Percentiles rank a stretch among this genome's conserved stretches.
These are phyloP conservation scores for Ictalurus furcatus DNA, from an alignment of 2,113 vertebrate genomes.

Conservation along the genomic window DNA sequence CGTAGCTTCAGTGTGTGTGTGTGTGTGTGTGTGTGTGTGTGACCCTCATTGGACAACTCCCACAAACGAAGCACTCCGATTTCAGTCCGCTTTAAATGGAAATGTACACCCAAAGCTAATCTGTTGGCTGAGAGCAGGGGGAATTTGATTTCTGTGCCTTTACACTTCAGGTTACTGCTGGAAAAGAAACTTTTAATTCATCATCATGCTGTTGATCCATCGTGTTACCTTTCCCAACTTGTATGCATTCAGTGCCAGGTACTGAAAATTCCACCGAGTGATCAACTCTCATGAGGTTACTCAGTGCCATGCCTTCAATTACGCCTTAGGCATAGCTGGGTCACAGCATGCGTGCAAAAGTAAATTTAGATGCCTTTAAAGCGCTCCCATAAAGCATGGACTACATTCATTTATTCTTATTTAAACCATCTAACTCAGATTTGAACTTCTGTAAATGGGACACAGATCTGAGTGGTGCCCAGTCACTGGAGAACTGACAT, in stretches of 20 bases:
- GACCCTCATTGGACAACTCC: not conserved
- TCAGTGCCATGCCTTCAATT: slow-evolving; percentile 53
- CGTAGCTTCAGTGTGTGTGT: not conserved
- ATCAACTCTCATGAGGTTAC: slow-evolving; percentile 57
- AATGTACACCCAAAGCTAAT: not conserved
- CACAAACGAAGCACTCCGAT: slow-evolving; percentile 10
- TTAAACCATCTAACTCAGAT: slow-evolving; percentile 71
- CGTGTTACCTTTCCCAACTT: slow-evolving; percentile 49
- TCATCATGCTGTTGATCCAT: slow-evolving; percentile 38
- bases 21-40: not conserved
- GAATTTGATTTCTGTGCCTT: slow-evolving; percentile 8
- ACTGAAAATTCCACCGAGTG: slow-evolving; percentile 56
- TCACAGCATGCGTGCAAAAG: slow-evolving; percentile 69
- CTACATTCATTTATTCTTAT: slow-evolving; percentile 75
- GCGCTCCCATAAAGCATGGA: slow-evolving; percentile 76
- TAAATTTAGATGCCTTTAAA: slow-evolving; percentile 80
- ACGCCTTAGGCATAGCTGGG: slow-evolving; percentile 60
- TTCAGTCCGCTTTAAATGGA: slow-evolving; percentile 1
- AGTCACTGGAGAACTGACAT: slow-evolving; percentile 74
- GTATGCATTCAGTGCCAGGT: slow-evolving; percentile 57
- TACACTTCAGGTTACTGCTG: not conserved
- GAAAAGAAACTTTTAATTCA: not conserved
- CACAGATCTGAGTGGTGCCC: slow-evolving; percentile 75
- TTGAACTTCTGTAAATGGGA: slow-evolving; percentile 79
- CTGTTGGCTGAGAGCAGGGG: not conserved